These are phyloP conservation scores for Coregonus clupeaformis DNA, from an alignment of 2,113 vertebrate species.

Conservation along the genomic window DNA sequence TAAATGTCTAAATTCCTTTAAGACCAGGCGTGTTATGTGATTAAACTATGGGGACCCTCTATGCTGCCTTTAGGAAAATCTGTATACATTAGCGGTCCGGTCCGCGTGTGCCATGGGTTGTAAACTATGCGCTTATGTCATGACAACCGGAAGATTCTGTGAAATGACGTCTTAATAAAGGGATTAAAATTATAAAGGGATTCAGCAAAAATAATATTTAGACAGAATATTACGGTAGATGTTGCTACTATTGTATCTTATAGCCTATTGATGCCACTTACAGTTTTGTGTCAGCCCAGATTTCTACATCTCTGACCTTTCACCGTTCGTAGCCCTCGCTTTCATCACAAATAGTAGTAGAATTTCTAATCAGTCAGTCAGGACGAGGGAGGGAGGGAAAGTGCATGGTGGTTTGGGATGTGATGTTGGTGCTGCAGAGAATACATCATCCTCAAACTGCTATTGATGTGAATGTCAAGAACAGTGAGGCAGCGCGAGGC, in stretches of 20 bases:
- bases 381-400: background rate
- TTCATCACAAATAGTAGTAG: background rate
- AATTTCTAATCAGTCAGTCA: constrained; percentile 1
- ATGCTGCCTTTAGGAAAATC: too few relatives aligned
- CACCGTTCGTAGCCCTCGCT: background rate
- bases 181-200: too few relatives aligned
- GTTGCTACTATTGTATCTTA: background rate
- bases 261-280: background rate
- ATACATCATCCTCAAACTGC: constrained; percentile 75
- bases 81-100: too few relatives aligned
- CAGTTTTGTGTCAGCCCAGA: background rate
- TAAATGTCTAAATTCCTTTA: too few relatives aligned
- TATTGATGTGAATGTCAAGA: constrained; percentile 75
- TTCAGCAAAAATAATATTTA: too few relatives aligned
- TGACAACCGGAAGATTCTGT: too few relatives aligned
- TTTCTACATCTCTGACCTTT: background rate
- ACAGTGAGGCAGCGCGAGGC: constrained; percentile 58
- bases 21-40: too few relatives aligned
- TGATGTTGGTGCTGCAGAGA: constrained; percentile 43
- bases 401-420: constrained; percentile 5
- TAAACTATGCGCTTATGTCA: too few relatives aligned
- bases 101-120: too few relatives aligned
- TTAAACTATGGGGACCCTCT: too few relatives aligned
- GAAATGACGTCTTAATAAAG: too few relatives aligned
- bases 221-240: too few relatives aligned